Evolutionary conservation across 2,797 vertebrate genomes (phyloP), one percentile per base, ranked within the genome.

Genomic region (Phaenicophaeus curvirostris): DNA sequence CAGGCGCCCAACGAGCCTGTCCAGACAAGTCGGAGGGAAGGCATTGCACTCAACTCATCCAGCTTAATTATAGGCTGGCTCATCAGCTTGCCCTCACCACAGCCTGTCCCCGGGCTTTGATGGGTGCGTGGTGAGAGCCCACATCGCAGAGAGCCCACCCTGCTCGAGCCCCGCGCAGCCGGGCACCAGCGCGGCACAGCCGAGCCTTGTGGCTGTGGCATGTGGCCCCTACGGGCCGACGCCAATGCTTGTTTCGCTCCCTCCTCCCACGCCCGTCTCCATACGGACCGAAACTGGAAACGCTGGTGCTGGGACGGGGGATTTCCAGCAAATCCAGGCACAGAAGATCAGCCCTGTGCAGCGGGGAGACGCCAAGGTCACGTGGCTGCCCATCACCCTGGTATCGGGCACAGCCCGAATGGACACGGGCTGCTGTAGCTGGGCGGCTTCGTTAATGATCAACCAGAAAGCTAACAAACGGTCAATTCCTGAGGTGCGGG

Each of bases 161-260:
- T 4, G 30, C 18, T 65, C 4, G 0, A 31, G 31, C 13, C 25
- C 37, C 1, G 3, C 33, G 5, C 0, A 17, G 58, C 39, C 0
- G 2, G 44, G 54, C 37, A 48, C 4, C 13, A 3, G 25, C 0
- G 0, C 11, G 48, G 57, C 48, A 27, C 6, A 6, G 54, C 31
- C 20, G 0, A 44, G 66, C 66, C 20, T 25, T 48, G 46, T 31
- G 58, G 61, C 51, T 48, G 46, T 31, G 58, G 61, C 51, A 28
- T 58, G 9, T 0, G 6, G 19, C 25, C 35, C 63, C 3, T 35
- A 8, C 3, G 4, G 66, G 35, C 69, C 65, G 25, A 27, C 3
- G 1, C 18, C 5, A 3, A 28, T 16, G 30, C 21, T 46, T 3
- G 1, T 73, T 25, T 44, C 18, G 15, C 78, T 87, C 54, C 50